A percentile compares a stretch with the other conserved stretches of the same genome.
These are phyloP conservation scores for Patella pellucida DNA, from an alignment of 2,888 invertebrate species.

Conservation along the genomic window DNA sequence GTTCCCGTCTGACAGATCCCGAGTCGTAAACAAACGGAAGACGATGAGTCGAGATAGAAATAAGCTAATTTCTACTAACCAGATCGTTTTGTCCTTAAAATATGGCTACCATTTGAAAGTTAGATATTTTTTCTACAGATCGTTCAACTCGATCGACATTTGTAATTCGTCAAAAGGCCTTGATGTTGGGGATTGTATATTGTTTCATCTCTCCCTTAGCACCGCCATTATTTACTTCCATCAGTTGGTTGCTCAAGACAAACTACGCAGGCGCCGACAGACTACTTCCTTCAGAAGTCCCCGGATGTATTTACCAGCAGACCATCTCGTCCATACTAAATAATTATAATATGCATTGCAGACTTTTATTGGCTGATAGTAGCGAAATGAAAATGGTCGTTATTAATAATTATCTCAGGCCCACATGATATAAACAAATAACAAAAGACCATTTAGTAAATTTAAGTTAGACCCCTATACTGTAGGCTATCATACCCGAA, in stretches of 20 bases:
- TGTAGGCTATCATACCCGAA: too few species aligned
- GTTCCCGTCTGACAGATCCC: conserved; percentile 14
- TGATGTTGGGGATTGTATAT: conserved; percentile 56
- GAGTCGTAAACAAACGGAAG: conserved; percentile 14
- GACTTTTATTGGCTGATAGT: too few species aligned
- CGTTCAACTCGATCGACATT: conserved; percentile 25
- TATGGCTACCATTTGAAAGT: conserved; percentile 23
- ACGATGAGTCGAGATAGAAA: conserved; percentile 12
- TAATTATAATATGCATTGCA: too few species aligned
- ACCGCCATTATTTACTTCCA: conserved; percentile 65
- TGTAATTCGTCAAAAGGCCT: conserved; percentile 33
- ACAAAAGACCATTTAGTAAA: too few species aligned
- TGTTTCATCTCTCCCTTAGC: conserved; percentile 33
- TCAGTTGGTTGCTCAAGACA: conserved; percentile 55
- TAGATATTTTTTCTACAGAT: conserved; percentile 16
- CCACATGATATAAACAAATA: too few species aligned
- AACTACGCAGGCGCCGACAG: conserved; percentile 56
- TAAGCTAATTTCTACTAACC: conserved; percentile 18
- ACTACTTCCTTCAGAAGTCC: conserved; percentile 43
- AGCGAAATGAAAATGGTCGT: too few species aligned
- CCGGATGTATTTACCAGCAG: conserved; percentile 37
- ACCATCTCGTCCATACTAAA: too few species aligned
- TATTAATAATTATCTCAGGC: too few species aligned
- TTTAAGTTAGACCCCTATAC: too few species aligned
- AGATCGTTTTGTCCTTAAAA: conserved; percentile 16